phyloP scores from a whole-genome alignment of 2,113 vertebrate species.

The Illadopsis cleaveri region DNA sequence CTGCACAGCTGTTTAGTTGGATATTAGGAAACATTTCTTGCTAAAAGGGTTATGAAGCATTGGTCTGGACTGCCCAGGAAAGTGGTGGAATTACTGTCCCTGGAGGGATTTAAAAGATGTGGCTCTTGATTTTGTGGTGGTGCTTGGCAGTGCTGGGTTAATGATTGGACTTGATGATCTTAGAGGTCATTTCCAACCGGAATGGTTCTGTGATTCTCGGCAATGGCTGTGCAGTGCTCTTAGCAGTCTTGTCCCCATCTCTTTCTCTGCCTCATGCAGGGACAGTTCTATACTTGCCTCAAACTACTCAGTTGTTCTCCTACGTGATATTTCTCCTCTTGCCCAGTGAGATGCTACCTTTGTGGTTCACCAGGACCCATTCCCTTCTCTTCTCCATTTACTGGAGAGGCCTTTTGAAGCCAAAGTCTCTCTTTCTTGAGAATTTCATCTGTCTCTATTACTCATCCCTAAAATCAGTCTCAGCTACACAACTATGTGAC shows the following conservation, averaged over 20 bases:
- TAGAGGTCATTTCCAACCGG: background rate
- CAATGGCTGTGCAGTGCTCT: background rate
- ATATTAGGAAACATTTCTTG: background rate
- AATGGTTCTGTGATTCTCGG: background rate
- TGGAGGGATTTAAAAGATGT: background rate
- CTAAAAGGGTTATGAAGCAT: background rate
- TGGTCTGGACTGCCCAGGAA: accelerated
- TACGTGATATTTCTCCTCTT: background rate
- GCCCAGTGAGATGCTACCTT: background rate
- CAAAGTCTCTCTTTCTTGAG: background rate
- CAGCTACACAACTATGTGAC: background rate
- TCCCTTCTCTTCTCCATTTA: background rate
- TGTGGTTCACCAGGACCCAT: background rate
- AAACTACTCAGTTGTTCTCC: background rate
- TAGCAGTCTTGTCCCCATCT: background rate
- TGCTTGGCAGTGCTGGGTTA: background rate
- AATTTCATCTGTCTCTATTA: background rate
- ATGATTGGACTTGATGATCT: background rate
- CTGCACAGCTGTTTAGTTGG: background rate
- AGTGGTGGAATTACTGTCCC: background rate
- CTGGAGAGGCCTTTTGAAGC: background rate
- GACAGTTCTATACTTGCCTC: background rate
- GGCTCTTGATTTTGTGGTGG: background rate
- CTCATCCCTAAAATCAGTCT: background rate
- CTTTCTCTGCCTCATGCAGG: background rate